Base-by-base conservation (phyloP, 1,140 invertebrate species). In the Linepithema humile region DNA sequence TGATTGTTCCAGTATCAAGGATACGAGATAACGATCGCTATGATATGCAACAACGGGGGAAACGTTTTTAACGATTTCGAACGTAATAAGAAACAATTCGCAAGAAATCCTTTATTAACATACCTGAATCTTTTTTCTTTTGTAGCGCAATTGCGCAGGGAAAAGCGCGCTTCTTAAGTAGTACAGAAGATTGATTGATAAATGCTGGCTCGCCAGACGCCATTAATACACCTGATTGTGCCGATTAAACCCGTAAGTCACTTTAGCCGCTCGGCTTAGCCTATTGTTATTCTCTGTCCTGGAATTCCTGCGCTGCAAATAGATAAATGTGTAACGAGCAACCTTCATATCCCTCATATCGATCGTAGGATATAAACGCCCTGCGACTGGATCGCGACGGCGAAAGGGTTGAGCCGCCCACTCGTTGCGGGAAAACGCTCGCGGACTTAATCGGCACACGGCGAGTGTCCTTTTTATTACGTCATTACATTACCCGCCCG, bases 381-480 rank as follows among this genome's bases (percentile, higher is more conserved):
- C 57, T 50, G 59, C 73, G 59, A 64, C 12, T 26, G 29, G 20
- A 43, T 43, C 15, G 32, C 12, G 20, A 26, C 57, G 72, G 55
- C 55, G 55, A 74, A 65, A 53, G 74, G 29, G 73, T 64, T 26
- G 23, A n/a, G 48, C 6, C 0, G 6, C 15, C 48, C 55, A 10
- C 17, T 9, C 17, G 20, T 2, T 15, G 53, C 20, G 53, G 23
- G 38, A 65, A 23, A 9, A n/a, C n/a, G 29, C 38, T 73, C 23
- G 70, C 26, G n/a, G 7, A 35, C 5, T 60, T 40, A 48, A 50
- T 48, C 26, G 40, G 38, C 64, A 20, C 40, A 45, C 62, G 4
- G 5, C 23, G 40, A 32, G 43, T 78, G n/a, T n/a, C n/a, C 43
- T 38, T 40, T 40, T 67, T 53, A 53, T 78, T 67, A 53, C 74